phyloP scores from a whole-genome alignment of 2,888 invertebrate genomes.

The Agriotes lineatus region DNA sequence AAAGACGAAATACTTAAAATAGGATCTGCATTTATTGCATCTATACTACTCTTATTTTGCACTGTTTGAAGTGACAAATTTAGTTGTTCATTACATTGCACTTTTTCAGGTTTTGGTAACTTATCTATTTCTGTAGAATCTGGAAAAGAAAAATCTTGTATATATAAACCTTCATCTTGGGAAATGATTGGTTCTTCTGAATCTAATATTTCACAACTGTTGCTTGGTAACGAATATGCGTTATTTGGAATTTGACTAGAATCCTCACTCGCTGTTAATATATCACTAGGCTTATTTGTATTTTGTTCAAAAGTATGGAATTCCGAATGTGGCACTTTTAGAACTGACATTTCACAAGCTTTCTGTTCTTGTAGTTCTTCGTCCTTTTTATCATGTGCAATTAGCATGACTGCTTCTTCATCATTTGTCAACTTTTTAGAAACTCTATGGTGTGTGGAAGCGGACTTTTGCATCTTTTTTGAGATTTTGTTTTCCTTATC shows the following conservation, averaged over 20 bases:
- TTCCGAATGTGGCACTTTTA: too few species aligned
- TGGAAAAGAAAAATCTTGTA: too few species aligned
- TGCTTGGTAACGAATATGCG: too few species aligned
- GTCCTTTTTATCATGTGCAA: not conserved
- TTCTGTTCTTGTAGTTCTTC: not conserved
- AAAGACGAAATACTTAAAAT: not conserved
- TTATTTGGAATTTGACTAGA: too few species aligned
- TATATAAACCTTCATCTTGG: too few species aligned
- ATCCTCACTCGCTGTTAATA: too few species aligned
- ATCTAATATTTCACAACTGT: too few species aligned
- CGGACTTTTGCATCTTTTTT: not conserved
- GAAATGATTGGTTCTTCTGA: too few species aligned
- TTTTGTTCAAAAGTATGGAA: too few species aligned
- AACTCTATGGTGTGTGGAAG: not conserved
- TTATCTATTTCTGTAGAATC: too few species aligned
- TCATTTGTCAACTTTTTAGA: not conserved
- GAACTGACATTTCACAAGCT: not conserved
- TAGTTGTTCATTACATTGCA: not conserved
- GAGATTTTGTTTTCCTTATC: not conserved
- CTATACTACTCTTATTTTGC: not conserved
- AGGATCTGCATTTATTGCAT: not conserved
- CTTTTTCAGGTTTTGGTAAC: not conserved
- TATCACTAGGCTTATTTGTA: too few species aligned
- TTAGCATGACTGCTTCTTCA: not conserved
- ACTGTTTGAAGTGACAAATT: not conserved